phyloP scores from a whole-genome alignment of 2,113 vertebrate genomes.

The Turnix velox region DNA sequence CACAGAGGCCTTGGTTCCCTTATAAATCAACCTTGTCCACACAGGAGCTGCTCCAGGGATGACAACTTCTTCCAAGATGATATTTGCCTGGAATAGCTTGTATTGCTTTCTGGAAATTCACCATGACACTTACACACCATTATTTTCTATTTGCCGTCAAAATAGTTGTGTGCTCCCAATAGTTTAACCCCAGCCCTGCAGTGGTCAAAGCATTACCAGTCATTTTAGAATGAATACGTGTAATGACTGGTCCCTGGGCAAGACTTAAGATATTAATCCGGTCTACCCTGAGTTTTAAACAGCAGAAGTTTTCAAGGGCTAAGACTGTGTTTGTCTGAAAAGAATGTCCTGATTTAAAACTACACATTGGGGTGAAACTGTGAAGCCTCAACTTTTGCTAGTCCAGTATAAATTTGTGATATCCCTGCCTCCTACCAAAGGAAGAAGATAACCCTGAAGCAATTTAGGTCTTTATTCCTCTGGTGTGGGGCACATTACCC shows the following conservation, averaged over 20 bases:
- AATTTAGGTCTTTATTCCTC: not conserved
- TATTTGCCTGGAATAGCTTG: not conserved
- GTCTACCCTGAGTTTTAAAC: not conserved
- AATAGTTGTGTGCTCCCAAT: not conserved
- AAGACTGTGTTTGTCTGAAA: not conserved
- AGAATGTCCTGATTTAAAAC: not conserved
- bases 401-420: not conserved
- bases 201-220: not conserved
- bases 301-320: not conserved
- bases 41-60: not conserved
- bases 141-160: not conserved
- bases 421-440: not conserved
- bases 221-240: not conserved
- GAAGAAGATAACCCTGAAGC: not conserved
- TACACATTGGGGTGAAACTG: not conserved
- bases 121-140: not conserved
- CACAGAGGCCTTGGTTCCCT: accelerated
- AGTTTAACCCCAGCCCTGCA: not conserved
- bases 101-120: not conserved
- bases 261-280: not conserved
- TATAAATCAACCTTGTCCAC: not conserved
- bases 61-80: not conserved
- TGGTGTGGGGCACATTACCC: not conserved
- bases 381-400: not conserved
- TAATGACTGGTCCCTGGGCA: not conserved